A percentile compares a stretch with the other conserved stretches of the same genome.
Conservation (phyloP, 2,113 vertebrate genomes). For the Spheniscus mendiculus region DNA sequence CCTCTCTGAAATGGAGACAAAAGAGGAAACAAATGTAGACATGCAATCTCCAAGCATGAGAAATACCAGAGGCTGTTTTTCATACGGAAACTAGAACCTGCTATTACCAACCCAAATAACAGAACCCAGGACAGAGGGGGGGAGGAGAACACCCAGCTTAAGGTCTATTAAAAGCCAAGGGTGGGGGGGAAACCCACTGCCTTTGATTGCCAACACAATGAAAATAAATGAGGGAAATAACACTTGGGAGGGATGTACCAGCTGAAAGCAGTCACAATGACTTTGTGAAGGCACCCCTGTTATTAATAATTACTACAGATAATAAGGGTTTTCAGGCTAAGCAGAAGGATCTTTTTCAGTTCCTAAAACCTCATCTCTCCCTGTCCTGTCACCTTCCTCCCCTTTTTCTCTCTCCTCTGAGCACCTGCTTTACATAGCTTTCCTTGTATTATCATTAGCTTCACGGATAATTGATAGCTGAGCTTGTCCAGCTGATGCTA, state of each 20-base stretch:
- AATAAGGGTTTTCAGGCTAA: constrained; percentile 33
- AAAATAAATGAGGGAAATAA: constrained; percentile 47
- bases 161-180: neutral
- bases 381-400: neutral
- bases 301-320: constrained; percentile 44
- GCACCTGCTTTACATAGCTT: constrained; percentile 72
- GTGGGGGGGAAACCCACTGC: neutral
- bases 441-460: constrained; percentile 69
- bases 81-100: constrained; percentile 8
- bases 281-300: neutral
- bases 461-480: constrained; percentile 78
- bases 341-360: neutral
- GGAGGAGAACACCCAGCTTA: neutral
- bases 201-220: constrained; percentile 19
- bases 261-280: neutral
- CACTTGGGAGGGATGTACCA: neutral
- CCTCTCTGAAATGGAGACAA: neutral
- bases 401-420: constrained; percentile 1
- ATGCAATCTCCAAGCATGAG: neutral
- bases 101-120: constrained; percentile 26
- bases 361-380: neutral
- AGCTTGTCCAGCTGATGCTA: constrained; percentile 67
- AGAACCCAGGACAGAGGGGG: neutral
- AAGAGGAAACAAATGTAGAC: neutral
- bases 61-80: neutral